These are phyloP conservation scores for Ceyx margarethae DNA, from an alignment of 2,113 vertebrate species.

Conservation along the genomic window DNA sequence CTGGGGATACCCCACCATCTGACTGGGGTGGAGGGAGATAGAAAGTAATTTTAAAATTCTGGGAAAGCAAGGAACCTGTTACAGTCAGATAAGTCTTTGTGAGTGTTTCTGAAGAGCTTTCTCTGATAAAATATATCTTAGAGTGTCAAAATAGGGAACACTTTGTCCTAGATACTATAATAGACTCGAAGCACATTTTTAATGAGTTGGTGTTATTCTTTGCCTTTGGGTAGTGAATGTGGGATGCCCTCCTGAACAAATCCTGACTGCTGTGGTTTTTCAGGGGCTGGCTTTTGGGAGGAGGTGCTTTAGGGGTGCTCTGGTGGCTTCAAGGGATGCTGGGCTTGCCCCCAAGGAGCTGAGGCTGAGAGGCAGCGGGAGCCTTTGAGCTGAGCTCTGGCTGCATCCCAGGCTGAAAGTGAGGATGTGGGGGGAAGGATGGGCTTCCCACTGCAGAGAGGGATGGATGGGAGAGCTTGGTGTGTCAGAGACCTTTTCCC, in stretches of 20 bases:
- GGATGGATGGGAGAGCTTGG: background rate
- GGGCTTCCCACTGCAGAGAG: background rate
- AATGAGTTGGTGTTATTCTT: slow-evolving; percentile 24
- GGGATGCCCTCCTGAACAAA: slow-evolving; percentile 31
- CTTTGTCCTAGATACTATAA: slow-evolving; percentile 58
- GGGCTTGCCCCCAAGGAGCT: background rate
- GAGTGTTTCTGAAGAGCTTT: slow-evolving; percentile 29
- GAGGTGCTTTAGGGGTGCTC: background rate
- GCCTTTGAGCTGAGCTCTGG: background rate
- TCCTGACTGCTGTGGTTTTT: background rate
- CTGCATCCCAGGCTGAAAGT: rapidly evolving
- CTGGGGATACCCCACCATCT: background rate
- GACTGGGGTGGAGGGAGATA: background rate
- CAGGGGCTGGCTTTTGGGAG: background rate
- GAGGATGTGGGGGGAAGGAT: background rate
- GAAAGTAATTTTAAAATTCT: background rate
- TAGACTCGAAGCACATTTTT: slow-evolving; percentile 9
- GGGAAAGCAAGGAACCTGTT: slow-evolving; percentile 1
- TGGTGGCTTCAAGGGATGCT: background rate
- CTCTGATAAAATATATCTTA: slow-evolving; percentile 32
- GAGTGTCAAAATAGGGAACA: slow-evolving; percentile 51
- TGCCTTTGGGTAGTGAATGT: background rate
- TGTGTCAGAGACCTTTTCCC: background rate
- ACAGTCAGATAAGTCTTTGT: background rate
- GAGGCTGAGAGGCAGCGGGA: background rate